These are phyloP conservation scores for Noctua janthe DNA, from an alignment of 2,888 invertebrate species.

Conservation along the genomic window DNA sequence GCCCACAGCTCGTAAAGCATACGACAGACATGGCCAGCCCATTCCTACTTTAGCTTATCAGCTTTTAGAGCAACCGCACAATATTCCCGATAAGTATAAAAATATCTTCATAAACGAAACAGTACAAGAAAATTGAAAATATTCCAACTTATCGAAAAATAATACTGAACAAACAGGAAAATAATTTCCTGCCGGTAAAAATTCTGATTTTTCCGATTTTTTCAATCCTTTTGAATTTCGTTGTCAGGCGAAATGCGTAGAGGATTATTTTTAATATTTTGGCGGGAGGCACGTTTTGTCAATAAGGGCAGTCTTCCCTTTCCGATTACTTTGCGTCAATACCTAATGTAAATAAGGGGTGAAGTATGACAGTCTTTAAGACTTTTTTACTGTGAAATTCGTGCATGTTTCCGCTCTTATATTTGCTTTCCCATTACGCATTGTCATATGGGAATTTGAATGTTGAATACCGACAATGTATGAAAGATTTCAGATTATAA, in stretches of 20 bases:
- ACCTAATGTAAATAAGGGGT: conserved; percentile 82
- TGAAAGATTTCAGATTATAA: conserved; percentile 8
- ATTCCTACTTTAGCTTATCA: no score
- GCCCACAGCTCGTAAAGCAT: no score
- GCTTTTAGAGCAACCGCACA: no score
- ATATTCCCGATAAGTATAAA: not conserved
- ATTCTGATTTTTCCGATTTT: conserved; percentile 37
- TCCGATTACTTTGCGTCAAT: conserved; percentile 84
- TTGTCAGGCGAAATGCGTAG: conserved; percentile 67
- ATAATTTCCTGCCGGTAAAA: conserved; percentile 54
- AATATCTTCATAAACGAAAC: conserved; percentile 11
- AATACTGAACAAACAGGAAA: conserved; percentile 61
- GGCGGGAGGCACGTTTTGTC: conserved; percentile 84
- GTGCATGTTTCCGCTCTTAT: conserved; percentile 61
- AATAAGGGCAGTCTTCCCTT: conserved; percentile 82
- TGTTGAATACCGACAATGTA: conserved; percentile 35
- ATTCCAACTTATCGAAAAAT: conserved; percentile 55
- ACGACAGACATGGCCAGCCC: no score
- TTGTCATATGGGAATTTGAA: conserved; percentile 58
- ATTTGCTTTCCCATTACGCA: conserved; percentile 70
- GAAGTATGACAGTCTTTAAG: conserved; percentile 71
- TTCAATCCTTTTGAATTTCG: conserved; percentile 73
- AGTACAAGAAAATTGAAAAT: conserved; percentile 27
- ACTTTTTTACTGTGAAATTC: conserved; percentile 68
- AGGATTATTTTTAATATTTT: conserved; percentile 84